Conservation (phyloP, 2,797 vertebrate genomes). For the Crax fasciolata region DNA sequence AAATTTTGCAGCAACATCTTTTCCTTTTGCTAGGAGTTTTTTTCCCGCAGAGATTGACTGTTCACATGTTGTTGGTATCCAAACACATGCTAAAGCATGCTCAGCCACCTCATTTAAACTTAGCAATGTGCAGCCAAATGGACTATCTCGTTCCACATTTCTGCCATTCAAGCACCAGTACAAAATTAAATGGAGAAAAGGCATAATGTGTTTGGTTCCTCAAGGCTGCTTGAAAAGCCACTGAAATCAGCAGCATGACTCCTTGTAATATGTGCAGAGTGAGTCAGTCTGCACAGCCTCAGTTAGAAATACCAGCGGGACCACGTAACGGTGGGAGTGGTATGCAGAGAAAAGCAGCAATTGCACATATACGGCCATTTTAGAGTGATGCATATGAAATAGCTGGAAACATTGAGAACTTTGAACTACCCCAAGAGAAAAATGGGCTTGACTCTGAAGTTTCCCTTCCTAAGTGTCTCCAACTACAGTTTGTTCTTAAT, state of each 20-base stretch:
- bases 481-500: background rate
- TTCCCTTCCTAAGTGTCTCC: background rate
- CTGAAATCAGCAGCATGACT: conserved; percentile 43
- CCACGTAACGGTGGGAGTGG: background rate
- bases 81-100: background rate
- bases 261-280: background rate
- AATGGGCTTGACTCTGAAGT: background rate
- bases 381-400: background rate
- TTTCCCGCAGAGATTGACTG: background rate
- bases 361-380: background rate
- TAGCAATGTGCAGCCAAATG: background rate
- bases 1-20: conserved; percentile 29
- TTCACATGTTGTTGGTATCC: conserved; percentile 27
- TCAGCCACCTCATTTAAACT: conserved; percentile 39
- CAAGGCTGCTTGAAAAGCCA: background rate
- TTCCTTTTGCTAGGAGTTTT: background rate
- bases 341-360: background rate
- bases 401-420: background rate
- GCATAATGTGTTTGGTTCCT: conserved; percentile 10
- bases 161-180: background rate
- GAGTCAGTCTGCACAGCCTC: conserved; percentile 31
- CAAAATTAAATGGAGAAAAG: conserved; percentile 16
- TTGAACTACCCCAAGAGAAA: background rate
- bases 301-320: background rate
- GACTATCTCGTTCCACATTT: conserved; percentile 30